Conservation (phyloP, 2,797 vertebrate species). For the Epinephelus coioides region DNA sequence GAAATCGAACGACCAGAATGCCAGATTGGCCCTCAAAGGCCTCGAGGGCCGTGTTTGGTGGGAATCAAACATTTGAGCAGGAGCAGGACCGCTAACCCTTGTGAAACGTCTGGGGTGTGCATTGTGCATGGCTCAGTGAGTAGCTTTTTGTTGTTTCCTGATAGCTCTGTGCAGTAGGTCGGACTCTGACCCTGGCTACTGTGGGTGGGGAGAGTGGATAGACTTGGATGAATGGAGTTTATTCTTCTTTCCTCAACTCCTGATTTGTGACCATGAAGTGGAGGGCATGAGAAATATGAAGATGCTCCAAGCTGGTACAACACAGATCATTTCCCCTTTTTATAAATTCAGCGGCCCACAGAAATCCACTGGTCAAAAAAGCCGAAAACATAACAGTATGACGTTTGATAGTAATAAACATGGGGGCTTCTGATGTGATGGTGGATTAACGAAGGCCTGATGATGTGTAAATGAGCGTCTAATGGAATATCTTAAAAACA, state of each 20-base stretch:
- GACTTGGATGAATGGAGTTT: slow-evolving; percentile 81
- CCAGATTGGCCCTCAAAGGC: not conserved
- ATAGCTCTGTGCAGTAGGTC: slow-evolving; percentile 62
- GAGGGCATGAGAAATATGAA: slow-evolving; percentile 72
- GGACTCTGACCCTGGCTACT: slow-evolving; percentile 80
- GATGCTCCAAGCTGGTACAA: slow-evolving; percentile 28
- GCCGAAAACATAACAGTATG: not conserved
- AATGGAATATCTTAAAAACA: not conserved
- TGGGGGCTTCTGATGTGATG: too few species aligned
- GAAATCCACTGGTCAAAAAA: not conserved
- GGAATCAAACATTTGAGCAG: slow-evolving; percentile 33
- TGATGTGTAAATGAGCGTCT: not conserved
- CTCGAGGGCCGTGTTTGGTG: slow-evolving; percentile 21
- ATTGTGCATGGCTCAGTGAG: slow-evolving; percentile 43
- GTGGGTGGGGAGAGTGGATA: slow-evolving; percentile 69
- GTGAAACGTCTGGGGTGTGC: slow-evolving; percentile 18
- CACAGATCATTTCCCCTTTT: not conserved
- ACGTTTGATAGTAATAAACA: not conserved
- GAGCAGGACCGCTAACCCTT: slow-evolving; percentile 13
- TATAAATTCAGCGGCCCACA: not conserved
- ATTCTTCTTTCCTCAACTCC: slow-evolving; percentile 83
- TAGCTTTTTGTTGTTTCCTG: slow-evolving; percentile 67
- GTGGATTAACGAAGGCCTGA: not conserved
- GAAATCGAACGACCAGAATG: not conserved
- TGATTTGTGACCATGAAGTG: slow-evolving; percentile 67